A percentile compares a stretch with the other conserved stretches of the same genome.
Evolutionary conservation across 2,888 invertebrate genomes (phyloP).

Genomic region (Creontiades dilutus): DNA sequence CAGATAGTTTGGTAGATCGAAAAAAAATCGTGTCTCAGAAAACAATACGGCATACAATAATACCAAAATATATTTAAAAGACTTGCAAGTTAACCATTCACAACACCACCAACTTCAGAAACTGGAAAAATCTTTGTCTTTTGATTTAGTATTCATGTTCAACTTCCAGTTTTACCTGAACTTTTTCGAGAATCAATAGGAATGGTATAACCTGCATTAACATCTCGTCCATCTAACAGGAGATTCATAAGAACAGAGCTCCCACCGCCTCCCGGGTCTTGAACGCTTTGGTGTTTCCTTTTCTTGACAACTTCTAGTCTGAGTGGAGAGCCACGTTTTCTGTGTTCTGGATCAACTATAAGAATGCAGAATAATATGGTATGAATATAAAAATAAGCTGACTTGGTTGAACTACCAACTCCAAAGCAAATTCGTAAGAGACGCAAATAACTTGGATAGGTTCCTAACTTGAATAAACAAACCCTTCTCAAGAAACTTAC

Average conservation of each 20-base stretch:
- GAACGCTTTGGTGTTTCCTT: conserved; percentile 78
- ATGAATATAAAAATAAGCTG: not conserved
- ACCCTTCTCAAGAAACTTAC: not conserved
- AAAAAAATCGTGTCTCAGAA: too few species aligned
- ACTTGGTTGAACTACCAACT: too few species aligned
- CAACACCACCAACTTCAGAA: too few species aligned
- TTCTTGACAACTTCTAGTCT: conserved; percentile 72
- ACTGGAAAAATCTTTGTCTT: not conserved
- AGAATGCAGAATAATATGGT: not conserved
- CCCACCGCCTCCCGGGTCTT: conserved; percentile 79
- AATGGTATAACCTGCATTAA: conserved; percentile 94
- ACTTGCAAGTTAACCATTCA: too few species aligned
- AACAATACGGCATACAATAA: too few species aligned
- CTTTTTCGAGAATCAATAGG: conserved; percentile 34
- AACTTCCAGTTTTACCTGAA: conserved; percentile 9
- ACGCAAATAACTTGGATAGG: too few species aligned
- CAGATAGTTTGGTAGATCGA: too few species aligned
- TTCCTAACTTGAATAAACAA: too few species aligned
- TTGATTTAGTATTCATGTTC: not conserved
- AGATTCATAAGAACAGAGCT: conserved; percentile 94
- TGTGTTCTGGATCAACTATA: conserved; percentile 71
- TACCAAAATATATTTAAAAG: too few species aligned
- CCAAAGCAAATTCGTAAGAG: too few species aligned
- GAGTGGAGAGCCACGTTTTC: conserved; percentile 70
- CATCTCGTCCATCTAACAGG: conserved; percentile 96